phyloP scores from a whole-genome alignment of 2,113 vertebrate genomes.

The Pampusana beccarii region DNA sequence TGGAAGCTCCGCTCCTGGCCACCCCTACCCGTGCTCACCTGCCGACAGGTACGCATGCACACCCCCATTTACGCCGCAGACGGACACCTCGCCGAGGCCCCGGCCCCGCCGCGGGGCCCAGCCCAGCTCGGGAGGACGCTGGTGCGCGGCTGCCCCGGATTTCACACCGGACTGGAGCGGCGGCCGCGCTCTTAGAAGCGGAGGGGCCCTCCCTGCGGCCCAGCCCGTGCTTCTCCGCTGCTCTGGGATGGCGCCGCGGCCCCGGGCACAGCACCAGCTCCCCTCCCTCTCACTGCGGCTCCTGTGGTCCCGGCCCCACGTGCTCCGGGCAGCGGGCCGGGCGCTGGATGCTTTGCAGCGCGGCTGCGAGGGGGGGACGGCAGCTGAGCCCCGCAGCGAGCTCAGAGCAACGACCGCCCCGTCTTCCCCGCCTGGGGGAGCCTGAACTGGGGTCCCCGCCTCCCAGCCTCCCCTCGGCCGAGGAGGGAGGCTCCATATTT shows the following conservation, averaged over 20 bases:
- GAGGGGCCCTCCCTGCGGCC: not conserved
- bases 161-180: accelerated
- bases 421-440: not conserved
- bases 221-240: accelerated
- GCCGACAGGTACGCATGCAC: conserved; percentile 32
- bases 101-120: not conserved
- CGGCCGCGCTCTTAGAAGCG: accelerated
- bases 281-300: not conserved
- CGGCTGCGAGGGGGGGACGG: not conserved
- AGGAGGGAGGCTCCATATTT: not conserved
- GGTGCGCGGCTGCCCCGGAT: not conserved
- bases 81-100: not conserved
- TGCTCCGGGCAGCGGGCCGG: not conserved
- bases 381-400: accelerated
- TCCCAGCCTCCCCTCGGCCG: not conserved
- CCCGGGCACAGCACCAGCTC: not conserved
- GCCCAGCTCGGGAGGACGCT: not conserved
- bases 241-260: not conserved
- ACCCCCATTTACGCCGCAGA: not conserved
- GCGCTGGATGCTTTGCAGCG: not conserved
- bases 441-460: not conserved
- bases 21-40: not conserved
- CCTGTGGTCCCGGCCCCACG: accelerated
- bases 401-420: not conserved
- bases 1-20: not conserved